phyloP scores from a whole-genome alignment of 2,113 vertebrate species.

The Hippocampus barbouri region DNA sequence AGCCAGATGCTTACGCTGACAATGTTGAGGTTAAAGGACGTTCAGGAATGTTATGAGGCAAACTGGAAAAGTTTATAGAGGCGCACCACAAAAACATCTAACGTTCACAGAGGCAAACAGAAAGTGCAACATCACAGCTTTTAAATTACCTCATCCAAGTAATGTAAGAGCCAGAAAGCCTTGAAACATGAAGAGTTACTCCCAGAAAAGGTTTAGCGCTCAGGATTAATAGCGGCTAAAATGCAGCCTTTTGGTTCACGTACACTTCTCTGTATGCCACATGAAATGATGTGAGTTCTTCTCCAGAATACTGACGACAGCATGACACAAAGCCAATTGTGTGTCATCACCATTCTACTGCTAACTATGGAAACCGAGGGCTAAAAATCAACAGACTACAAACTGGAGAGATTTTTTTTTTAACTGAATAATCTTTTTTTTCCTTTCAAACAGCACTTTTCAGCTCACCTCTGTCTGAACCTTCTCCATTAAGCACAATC shows the following conservation, averaged over 20 bases:
- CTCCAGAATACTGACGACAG: neutral
- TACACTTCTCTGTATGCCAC: neutral
- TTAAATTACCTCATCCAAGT: conserved; percentile 11
- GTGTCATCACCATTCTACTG: neutral
- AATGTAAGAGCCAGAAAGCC: conserved; percentile 3
- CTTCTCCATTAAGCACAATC: neutral
- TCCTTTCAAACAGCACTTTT: neutral
- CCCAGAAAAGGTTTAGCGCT: neutral
- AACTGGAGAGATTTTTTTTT: too few relatives aligned
- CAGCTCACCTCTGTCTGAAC: neutral
- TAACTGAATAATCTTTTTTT: neutral
- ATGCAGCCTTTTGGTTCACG: neutral
- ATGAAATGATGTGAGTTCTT: neutral
- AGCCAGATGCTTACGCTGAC: conserved; percentile 21
- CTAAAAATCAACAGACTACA: too few relatives aligned
- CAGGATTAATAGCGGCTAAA: neutral
- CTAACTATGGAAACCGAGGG: neutral
- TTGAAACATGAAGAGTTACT: neutral
- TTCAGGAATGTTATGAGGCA: conserved; percentile 49
- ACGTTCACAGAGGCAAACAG: conserved; percentile 42
- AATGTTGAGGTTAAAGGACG: conserved; percentile 46
- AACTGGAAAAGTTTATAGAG: conserved; percentile 54
- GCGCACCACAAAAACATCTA: conserved; percentile 25
- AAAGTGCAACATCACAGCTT: conserved; percentile 14
- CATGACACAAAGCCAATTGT: neutral